Percentiles rank a stretch among this genome's conserved stretches.
Evolutionary conservation across 2,888 invertebrate genomes (phyloP).

Genomic region (Rhopalosiphum nymphaeae): DNA sequence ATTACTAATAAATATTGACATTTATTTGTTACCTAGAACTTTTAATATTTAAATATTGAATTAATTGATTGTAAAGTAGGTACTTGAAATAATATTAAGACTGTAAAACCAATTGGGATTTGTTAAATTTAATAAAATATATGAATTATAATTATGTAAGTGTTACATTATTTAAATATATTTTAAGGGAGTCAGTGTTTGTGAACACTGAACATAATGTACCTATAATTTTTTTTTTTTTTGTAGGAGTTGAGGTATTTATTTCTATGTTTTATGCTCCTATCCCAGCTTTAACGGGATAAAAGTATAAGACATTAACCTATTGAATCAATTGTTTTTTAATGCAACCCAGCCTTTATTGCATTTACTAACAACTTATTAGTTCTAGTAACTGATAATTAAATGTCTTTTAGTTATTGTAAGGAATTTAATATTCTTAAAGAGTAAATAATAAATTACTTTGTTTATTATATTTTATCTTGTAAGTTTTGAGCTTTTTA

Average conservation of each 20-base stretch:
- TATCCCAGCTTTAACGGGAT: neutral
- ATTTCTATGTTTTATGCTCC: neutral
- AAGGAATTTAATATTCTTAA: neutral
- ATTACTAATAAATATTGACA: neutral
- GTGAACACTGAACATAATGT: neutral
- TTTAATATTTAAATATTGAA: neutral
- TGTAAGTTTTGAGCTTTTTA: neutral
- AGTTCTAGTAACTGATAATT: neutral
- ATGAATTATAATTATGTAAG: too few species aligned
- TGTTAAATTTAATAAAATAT: neutral
- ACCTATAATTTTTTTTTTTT: neutral
- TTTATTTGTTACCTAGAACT: neutral
- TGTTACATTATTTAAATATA: neutral
- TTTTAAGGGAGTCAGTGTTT: neutral
- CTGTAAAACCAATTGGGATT: neutral
- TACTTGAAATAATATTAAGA: neutral
- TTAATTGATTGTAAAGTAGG: neutral
- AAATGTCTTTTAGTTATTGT: neutral
- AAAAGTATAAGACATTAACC: neutral
- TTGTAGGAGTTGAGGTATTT: neutral
- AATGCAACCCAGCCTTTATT: neutral
- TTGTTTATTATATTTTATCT: neutral
- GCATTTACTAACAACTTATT: neutral
- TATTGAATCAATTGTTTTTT: neutral
- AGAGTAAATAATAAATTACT: neutral